Evolutionary conservation across 2,888 invertebrate species (phyloP).

Genomic region (Hirtodrosophila cameraria): DNA sequence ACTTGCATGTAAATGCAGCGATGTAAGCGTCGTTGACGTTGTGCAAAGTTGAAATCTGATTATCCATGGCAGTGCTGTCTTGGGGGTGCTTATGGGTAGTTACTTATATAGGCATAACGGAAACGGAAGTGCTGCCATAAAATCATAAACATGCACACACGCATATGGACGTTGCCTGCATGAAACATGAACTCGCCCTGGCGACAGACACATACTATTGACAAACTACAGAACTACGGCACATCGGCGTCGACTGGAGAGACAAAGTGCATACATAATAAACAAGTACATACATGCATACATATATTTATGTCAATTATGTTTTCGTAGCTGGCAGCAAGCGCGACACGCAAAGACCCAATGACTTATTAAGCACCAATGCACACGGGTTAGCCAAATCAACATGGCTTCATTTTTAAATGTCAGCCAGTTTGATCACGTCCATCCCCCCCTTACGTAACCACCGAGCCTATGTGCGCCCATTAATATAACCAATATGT

Average conservation of each 20-base stretch:
- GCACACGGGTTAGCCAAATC: slow-evolving; percentile 32
- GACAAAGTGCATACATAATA: slow-evolving; percentile 43
- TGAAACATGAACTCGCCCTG: slow-evolving; percentile 71
- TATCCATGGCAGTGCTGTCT: slow-evolving; percentile 59
- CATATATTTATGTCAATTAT: slow-evolving; percentile 33
- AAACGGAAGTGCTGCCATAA: slow-evolving; percentile 80
- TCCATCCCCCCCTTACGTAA: not conserved
- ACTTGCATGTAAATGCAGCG: slow-evolving; percentile 51
- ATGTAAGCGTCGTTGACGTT: slow-evolving; percentile 74
- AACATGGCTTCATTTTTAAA: slow-evolving; percentile 54
- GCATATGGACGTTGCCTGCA: slow-evolving; percentile 59
- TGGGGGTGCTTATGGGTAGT: slow-evolving; percentile 8
- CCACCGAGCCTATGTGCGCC: slow-evolving; percentile 21
- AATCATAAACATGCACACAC: slow-evolving; percentile 79
- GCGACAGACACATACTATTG: slow-evolving; percentile 33
- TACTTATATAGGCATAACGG: slow-evolving; percentile 56
- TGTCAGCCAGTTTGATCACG: slow-evolving; percentile 12
- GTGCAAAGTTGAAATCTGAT: slow-evolving; percentile 80
- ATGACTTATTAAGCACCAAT: slow-evolving; percentile 50
- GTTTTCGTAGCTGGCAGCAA: slow-evolving; percentile 50
- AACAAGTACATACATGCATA: slow-evolving; percentile 4
- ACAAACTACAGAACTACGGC: slow-evolving; percentile 18
- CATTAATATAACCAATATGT: slow-evolving; percentile 76
- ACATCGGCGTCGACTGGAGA: slow-evolving; percentile 41
- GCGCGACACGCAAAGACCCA: slow-evolving; percentile 60